A percentile compares a stretch with the other conserved stretches of the same genome.
Conservation (phyloP, 2,797 vertebrate genomes). For the Chiloscyllium punctatum region DNA sequence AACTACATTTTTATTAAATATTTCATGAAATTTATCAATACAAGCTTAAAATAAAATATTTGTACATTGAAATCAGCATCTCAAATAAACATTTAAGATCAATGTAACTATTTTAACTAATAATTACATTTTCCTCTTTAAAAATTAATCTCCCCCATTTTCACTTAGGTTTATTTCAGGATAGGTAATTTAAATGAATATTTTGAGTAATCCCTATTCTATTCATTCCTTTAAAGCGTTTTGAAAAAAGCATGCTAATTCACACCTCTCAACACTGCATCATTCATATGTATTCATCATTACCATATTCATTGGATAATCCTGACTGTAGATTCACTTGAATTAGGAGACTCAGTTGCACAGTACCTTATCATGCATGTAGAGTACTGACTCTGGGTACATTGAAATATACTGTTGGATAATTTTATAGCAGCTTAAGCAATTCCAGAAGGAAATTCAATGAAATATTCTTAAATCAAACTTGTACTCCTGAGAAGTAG, state of each 20-base stretch:
- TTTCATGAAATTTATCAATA: neutral
- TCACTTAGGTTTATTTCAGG: neutral
- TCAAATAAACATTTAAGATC: neutral
- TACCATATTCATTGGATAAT: neutral
- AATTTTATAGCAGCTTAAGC: neutral
- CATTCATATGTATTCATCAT: neutral
- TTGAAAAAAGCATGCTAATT: neutral
- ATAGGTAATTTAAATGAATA: neutral
- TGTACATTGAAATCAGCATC: neutral
- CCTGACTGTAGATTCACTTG: neutral
- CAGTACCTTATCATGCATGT: too few species aligned
- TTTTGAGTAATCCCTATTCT: neutral
- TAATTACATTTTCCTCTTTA: neutral
- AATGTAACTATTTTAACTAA: neutral
- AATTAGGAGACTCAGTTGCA: neutral
- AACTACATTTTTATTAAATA: neutral
- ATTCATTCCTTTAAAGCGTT: neutral
- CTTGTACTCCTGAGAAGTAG: neutral
- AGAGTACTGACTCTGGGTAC: neutral
- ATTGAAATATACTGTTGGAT: neutral
- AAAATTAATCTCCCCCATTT: neutral
- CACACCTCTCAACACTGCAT: neutral
- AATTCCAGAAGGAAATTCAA: neutral
- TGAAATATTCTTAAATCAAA: neutral
- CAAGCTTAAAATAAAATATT: conserved; percentile 25